Percentiles rank a stretch among this genome's conserved stretches.
These are phyloP conservation scores for Procambarus clarkii DNA, from an alignment of 1,140 invertebrate genomes.

Conservation along the genomic window DNA sequence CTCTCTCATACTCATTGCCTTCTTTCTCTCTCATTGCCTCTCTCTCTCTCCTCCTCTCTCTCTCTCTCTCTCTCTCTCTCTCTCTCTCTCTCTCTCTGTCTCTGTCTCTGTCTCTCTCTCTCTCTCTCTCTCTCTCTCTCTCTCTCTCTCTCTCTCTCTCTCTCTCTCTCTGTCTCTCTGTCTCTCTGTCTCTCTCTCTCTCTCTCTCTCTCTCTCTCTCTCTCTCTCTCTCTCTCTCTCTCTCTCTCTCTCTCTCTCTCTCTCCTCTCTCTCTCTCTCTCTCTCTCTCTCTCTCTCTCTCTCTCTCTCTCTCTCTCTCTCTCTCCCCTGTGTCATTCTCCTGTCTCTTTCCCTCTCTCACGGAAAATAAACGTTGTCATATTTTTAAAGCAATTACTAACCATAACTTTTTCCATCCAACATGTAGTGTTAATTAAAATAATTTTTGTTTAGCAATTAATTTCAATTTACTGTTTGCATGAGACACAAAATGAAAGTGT, in stretches of 20 bases:
- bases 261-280: background rate
- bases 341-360: background rate
- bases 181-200: background rate
- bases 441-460: no score
- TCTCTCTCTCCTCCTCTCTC: no score
- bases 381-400: no score
- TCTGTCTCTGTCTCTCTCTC: background rate
- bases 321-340: background rate
- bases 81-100: constrained; percentile 5
- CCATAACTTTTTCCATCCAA: no score
- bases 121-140: constrained; percentile 8
- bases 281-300: constrained; percentile 18
- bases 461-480: no score
- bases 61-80: background rate
- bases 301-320: constrained; percentile 9
- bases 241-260: background rate
- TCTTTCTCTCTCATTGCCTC: no score
- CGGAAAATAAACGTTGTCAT: background rate
- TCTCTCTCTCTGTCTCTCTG: constrained; percentile 1
- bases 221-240: constrained; percentile 11
- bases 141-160: background rate
- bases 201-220: background rate
- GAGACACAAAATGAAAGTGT: no score
- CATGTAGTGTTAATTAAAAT: no score
- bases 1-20: no score